Evolutionary conservation across 1,140 invertebrate species (phyloP).

Genomic region (Lutraria rhynchaena): DNA sequence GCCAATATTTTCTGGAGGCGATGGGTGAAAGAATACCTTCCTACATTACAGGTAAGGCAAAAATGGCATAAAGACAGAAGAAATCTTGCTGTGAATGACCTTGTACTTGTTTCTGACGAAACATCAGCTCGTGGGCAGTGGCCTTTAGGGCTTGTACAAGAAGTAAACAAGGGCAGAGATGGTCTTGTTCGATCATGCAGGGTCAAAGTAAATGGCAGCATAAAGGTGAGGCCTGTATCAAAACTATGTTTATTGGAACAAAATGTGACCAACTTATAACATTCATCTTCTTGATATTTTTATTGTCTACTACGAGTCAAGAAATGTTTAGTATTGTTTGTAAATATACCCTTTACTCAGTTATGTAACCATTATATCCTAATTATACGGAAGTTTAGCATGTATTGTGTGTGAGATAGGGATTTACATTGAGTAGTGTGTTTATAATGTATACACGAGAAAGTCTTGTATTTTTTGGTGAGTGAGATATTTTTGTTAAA

Average conservation of each 20-base stretch:
- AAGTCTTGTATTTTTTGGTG: no score
- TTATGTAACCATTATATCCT: no score
- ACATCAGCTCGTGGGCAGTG: background rate
- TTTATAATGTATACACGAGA: no score
- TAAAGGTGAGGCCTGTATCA: background rate
- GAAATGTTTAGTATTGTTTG: no score
- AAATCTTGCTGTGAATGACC: conserved; percentile 22
- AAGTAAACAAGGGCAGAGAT: conserved; percentile 27
- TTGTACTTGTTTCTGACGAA: conserved; percentile 31
- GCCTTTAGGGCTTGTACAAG: conserved; percentile 28
- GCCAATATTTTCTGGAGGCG: conserved; percentile 64
- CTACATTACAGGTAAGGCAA: conserved; percentile 58
- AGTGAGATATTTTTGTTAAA: no score
- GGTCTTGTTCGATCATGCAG: conserved; percentile 18
- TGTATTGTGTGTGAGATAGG: no score
- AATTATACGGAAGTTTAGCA: no score
- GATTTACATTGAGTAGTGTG: no score
- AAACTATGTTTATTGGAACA: conserved; percentile 14
- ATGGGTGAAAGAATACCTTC: conserved; percentile 64
- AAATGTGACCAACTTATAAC: no score
- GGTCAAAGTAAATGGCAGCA: conserved; percentile 16
- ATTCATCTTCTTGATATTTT: no score
- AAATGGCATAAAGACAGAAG: conserved; percentile 45
- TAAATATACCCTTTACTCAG: no score
- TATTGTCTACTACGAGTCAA: no score